Conservation (phyloP, 2,888 invertebrate genomes). For the Coenonympha arcania region DNA sequence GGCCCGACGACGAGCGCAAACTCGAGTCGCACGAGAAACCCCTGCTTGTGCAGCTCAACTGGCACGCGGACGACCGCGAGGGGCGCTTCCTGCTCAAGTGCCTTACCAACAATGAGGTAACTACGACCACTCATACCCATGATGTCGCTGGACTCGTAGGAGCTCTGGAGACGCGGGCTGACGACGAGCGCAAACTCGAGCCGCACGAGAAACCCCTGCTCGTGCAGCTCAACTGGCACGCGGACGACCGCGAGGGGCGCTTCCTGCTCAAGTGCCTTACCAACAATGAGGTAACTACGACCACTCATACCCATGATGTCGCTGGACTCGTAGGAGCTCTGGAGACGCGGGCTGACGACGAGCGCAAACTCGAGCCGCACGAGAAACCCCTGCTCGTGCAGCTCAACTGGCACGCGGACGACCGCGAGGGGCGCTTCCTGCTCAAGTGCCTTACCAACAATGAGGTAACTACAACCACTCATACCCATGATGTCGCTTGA, state of each 20-base stretch:
- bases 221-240: slow-evolving; percentile 99
- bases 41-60: slow-evolving; percentile 96
- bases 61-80: slow-evolving; percentile 99
- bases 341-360: no score
- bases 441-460: slow-evolving; percentile 91
- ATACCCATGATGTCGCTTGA: no score
- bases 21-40: slow-evolving; percentile 95
- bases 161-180: no score
- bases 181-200: no score
- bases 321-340: slow-evolving; percentile 82
- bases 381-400: slow-evolving; percentile 89
- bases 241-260: slow-evolving; percentile 97
- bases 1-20: slow-evolving; percentile 88
- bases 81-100: slow-evolving; percentile 95
- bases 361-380: no score
- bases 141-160: slow-evolving; percentile 85
- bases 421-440: slow-evolving; percentile 96
- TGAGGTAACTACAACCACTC: no score
- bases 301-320: slow-evolving; percentile 98
- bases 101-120: slow-evolving; percentile 86
- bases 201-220: no score
- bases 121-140: slow-evolving; percentile 99
- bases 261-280: slow-evolving; percentile 94
- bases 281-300: slow-evolving; percentile 93
- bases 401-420: slow-evolving; percentile 99